Evolutionary conservation across 1,140 invertebrate species (phyloP), one percentile per base, ranked within the genome.

Genomic region (Idris sp.): DNA sequence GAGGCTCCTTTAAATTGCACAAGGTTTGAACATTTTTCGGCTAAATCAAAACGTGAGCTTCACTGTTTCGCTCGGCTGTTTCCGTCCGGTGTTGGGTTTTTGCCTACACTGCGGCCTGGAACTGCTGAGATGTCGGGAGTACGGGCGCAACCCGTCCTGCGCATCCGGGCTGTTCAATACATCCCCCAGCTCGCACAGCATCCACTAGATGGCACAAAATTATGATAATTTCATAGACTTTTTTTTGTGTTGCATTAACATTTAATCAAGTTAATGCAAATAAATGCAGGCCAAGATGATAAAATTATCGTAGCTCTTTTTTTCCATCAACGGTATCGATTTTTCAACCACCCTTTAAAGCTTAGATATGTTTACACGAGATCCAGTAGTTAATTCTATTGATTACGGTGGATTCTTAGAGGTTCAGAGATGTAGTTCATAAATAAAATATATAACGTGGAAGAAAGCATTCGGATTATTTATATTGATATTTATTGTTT

Each of bases 91-190:
- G 75, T 78, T 82, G 76, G 68, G 78, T 84, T 87, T 87, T 86
- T 83, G 79, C 84, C 81, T 81, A 82, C 79, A 87, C 86, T 87
- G 84, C 84, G 79, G 79, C 81, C 84, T 78, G 77, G 83, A 82
- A 79, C 81, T 83, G 81, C 82, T 83, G 80, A 78, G 81, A 79
- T 79, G 81, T 83, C 79, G 71, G 79, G 79, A 81, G 79, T 83
- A 81, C 80, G 83, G 83, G 86, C 86, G 86, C 86, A 88, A 81
- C 83, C 80, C 76, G 72, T 71, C 78, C 79, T 82, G 86, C 86
- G 86, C 86, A 88, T 84, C 82, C 79, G 77, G 81, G 77, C 84
- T 86, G 86, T 87, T 87, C 86, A 87, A 87, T 88, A 88, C 85
- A 82, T 85, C 83, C 81, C 79, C 40, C 56, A 74, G 59, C 81